These are phyloP conservation scores for Pipistrellus pygmaeus DNA, from an alignment of 2,797 vertebrate genomes.

Conservation along the genomic window DNA sequence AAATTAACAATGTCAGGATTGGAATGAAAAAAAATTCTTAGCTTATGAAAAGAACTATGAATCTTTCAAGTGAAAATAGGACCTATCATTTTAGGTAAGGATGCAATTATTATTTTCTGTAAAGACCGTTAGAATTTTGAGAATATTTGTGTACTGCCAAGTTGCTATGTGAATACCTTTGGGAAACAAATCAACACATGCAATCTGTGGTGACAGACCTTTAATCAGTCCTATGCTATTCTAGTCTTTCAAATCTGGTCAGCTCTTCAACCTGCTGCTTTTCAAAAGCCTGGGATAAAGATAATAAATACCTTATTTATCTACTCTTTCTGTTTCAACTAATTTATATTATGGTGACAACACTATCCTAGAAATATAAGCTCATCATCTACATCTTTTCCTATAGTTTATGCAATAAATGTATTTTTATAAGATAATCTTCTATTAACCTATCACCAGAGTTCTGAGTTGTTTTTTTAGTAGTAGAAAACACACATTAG, in stretches of 20 bases:
- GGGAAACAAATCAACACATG: slow-evolving; percentile 70
- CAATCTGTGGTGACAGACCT: slow-evolving; percentile 75
- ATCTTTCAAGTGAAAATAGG: slow-evolving; percentile 61
- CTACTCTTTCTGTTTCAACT: slow-evolving; percentile 14
- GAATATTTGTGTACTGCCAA: slow-evolving; percentile 72
- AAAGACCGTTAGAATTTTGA: slow-evolving; percentile 68
- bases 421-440: neutral
- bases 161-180: slow-evolving; percentile 73
- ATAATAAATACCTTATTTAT: slow-evolving; percentile 52
- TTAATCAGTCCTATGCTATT: slow-evolving; percentile 60
- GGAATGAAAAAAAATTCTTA: slow-evolving; percentile 43
- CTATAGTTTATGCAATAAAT: neutral
- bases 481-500: neutral
- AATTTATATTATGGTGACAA: slow-evolving; percentile 18
- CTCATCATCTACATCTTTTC: neutral
- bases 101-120: slow-evolving; percentile 65
- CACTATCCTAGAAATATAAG: neutral
- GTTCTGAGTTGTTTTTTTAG: slow-evolving; percentile 18
- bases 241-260: slow-evolving; percentile 59
- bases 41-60: slow-evolving; percentile 49
- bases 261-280: slow-evolving; percentile 44
- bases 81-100: slow-evolving; percentile 58
- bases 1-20: slow-evolving; percentile 44
- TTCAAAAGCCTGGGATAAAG: slow-evolving; percentile 39
- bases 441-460: neutral